Conservation (phyloP, 1,140 invertebrate genomes). For the Eriosoma lanigerum region DNA sequence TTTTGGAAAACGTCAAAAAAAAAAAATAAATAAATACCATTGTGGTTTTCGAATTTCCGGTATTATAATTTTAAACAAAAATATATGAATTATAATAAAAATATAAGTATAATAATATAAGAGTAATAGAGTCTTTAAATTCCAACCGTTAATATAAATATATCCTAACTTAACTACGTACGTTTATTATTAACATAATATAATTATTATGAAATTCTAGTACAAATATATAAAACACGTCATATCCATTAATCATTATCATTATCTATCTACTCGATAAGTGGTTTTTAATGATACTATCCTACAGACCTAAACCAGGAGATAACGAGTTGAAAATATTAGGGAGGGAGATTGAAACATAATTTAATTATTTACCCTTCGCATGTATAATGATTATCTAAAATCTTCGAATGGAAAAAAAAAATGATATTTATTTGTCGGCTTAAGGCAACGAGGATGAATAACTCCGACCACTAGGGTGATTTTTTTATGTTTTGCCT, state of each 20-base stretch:
- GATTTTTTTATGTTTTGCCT: constrained; percentile 34
- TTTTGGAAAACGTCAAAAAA: constrained; percentile 35
- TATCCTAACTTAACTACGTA: no score
- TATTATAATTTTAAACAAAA: background rate
- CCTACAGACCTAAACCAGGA: background rate
- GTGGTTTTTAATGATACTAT: constrained; percentile 23
- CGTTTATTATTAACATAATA: no score
- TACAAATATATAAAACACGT: background rate
- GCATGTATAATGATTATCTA: constrained; percentile 46
- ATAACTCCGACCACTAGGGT: background rate
- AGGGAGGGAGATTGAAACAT: constrained; percentile 25
- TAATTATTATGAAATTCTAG: background rate
- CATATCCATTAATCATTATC: no score
- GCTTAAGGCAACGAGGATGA: background rate
- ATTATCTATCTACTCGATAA: no score
- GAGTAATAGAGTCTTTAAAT: background rate
- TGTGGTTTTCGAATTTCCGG: background rate
- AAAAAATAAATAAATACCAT: background rate
- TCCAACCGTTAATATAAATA: background rate
- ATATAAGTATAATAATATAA: no score
- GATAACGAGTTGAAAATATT: constrained; percentile 2
- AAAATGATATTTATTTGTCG: constrained; percentile 36
- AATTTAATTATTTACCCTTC: constrained; percentile 47
- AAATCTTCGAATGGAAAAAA: constrained; percentile 34
- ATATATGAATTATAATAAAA: no score